Conservation (phyloP, 2,797 vertebrate species). For the Rhinoraja longicauda region DNA sequence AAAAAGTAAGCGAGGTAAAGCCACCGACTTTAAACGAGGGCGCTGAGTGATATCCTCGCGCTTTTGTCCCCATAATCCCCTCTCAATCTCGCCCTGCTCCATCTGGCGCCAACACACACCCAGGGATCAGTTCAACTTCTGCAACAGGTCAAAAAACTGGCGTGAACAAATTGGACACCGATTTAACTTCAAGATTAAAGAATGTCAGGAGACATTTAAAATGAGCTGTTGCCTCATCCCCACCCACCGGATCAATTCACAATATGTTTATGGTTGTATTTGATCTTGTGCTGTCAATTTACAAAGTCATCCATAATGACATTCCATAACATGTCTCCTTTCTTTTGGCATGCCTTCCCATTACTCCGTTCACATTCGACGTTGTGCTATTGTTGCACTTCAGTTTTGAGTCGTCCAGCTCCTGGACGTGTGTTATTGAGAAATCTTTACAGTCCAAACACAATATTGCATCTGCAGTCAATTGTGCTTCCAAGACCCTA, state of each 20-base stretch:
- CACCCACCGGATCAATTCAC: neutral
- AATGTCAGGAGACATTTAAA: neutral
- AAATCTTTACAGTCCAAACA: neutral
- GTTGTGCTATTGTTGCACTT: too few species aligned
- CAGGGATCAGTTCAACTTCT: neutral
- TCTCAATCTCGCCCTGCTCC: neutral
- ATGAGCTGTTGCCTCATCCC: neutral
- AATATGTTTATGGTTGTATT: neutral
- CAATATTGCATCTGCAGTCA: neutral
- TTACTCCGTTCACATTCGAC: neutral
- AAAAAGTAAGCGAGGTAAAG: neutral
- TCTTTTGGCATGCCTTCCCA: neutral
- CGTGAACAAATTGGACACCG: neutral
- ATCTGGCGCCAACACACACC: neutral
- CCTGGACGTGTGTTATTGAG: neutral
- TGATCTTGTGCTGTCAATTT: neutral
- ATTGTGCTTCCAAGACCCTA: too few species aligned
- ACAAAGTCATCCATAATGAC: neutral
- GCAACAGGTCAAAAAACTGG: neutral
- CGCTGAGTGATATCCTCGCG: neutral
- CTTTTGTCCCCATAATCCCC: neutral
- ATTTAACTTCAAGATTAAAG: neutral
- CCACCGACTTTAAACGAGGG: neutral
- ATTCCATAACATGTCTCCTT: neutral
- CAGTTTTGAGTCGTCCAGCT: too few species aligned